These are phyloP conservation scores for Ormyrus pomaceus DNA, from an alignment of 2,888 invertebrate species.

Conservation along the genomic window DNA sequence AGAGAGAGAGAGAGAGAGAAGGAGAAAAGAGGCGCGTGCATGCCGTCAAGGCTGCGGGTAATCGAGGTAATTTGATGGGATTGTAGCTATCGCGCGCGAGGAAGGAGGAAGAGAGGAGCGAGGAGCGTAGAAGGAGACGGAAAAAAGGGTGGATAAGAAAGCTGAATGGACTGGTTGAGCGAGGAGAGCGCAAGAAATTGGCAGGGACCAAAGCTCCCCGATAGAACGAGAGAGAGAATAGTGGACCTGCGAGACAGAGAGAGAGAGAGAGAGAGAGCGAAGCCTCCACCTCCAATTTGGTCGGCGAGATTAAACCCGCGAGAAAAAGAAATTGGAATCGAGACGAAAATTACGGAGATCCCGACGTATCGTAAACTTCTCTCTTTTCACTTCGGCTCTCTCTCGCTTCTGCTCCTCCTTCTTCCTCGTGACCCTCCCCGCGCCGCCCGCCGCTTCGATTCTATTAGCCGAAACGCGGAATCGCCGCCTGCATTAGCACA, in stretches of 20 bases:
- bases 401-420: constrained; percentile 11
- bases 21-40: constrained; percentile 59
- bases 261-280: constrained; percentile 27
- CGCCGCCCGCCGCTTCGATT: background rate
- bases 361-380: constrained; percentile 56
- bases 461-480: constrained; percentile 9
- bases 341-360: constrained; percentile 66
- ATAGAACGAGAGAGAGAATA: constrained; percentile 9
- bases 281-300: constrained; percentile 63
- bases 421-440: constrained; percentile 16
- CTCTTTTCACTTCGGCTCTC: constrained; percentile 42
- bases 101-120: constrained; percentile 45
- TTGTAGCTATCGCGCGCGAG: constrained; percentile 62
- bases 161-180: constrained; percentile 52
- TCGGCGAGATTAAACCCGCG: constrained; percentile 65
- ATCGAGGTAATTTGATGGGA: constrained; percentile 69
- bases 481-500: too few species aligned
- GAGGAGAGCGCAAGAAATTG: constrained; percentile 42
- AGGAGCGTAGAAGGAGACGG: constrained; percentile 11
- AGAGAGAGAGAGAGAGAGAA: constrained; percentile 37
- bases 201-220: constrained; percentile 32
- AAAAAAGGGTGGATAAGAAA: constrained; percentile 54
- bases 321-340: constrained; percentile 69
- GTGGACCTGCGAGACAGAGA: background rate
- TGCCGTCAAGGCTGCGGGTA: constrained; percentile 66